Conservation (phyloP, 1,140 invertebrate genomes). For the Battus philenor region DNA sequence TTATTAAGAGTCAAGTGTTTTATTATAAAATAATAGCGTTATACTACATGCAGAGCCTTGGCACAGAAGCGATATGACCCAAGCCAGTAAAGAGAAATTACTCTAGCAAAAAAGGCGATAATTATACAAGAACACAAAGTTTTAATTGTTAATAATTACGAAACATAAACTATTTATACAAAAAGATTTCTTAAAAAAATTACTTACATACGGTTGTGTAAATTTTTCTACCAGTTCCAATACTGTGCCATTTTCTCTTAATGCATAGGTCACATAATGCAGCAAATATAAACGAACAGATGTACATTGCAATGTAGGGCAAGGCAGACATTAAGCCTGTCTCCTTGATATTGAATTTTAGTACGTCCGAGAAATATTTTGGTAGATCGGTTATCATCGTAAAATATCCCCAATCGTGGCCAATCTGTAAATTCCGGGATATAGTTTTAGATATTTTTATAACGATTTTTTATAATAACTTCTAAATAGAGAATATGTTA, state of each 20-base stretch:
- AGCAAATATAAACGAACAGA: conserved; percentile 80
- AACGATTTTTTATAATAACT: too few relatives aligned
- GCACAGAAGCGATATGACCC: too few relatives aligned
- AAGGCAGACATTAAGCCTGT: conserved; percentile 83
- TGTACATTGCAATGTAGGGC: conserved; percentile 85
- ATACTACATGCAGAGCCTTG: too few relatives aligned
- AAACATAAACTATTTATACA: too few relatives aligned
- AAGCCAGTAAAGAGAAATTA: too few relatives aligned
- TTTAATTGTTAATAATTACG: too few relatives aligned
- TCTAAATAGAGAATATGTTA: too few relatives aligned
- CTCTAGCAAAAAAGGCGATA: too few relatives aligned
- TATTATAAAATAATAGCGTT: too few relatives aligned
- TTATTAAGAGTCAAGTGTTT: too few relatives aligned
- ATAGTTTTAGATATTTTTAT: not conserved
- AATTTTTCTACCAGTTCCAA: conserved; percentile 81
- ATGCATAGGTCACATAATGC: conserved; percentile 81
- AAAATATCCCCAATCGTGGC: conserved; percentile 96
- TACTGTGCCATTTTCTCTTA: conserved; percentile 74
- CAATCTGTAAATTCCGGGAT: conserved; percentile 67
- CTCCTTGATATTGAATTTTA: conserved; percentile 87
- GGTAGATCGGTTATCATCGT: conserved; percentile 94
- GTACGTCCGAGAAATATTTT: conserved; percentile 91
- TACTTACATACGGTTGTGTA: conserved; percentile 82
- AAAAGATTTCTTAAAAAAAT: too few relatives aligned
- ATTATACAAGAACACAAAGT: too few relatives aligned